Conservation (phyloP, 2,888 invertebrate genomes). For the Rotaria magnacalcarata region DNA sequence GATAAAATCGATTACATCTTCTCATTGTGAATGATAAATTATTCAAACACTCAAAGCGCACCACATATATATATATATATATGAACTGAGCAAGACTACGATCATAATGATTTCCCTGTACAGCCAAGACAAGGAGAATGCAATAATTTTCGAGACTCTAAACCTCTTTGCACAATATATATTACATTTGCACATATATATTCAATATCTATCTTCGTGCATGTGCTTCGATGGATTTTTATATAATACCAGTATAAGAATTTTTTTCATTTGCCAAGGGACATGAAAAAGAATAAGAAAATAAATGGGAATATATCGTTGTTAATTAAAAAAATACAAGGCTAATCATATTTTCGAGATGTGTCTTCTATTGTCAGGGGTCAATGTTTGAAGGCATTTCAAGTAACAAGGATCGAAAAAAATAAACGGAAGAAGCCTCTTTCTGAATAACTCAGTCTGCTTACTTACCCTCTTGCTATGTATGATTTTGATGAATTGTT, state of each 20-base stretch:
- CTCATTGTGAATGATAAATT: not conserved
- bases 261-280: not conserved
- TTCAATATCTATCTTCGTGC: not conserved
- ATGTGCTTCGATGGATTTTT: not conserved
- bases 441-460: not conserved
- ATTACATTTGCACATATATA: not conserved
- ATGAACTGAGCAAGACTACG: not conserved
- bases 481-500: not conserved
- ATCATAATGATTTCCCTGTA: not conserved
- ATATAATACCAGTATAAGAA: not conserved
- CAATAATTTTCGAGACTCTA: not conserved
- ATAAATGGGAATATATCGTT: not conserved
- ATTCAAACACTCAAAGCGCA: not conserved
- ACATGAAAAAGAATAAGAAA: not conserved
- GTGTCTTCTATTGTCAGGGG: not conserved
- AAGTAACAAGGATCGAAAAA: not conserved
- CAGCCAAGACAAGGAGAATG: not conserved
- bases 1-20: constrained; percentile 18
- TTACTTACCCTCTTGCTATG: not conserved
- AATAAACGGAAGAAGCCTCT: not conserved
- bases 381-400: not conserved
- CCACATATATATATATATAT: not conserved
- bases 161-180: not conserved
- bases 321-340: not conserved
- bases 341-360: not conserved